Percentiles rank a stretch among this genome's conserved stretches.
These are phyloP conservation scores for Sebastes hubbsi DNA, from an alignment of 2,797 vertebrate genomes.

Conservation along the genomic window DNA sequence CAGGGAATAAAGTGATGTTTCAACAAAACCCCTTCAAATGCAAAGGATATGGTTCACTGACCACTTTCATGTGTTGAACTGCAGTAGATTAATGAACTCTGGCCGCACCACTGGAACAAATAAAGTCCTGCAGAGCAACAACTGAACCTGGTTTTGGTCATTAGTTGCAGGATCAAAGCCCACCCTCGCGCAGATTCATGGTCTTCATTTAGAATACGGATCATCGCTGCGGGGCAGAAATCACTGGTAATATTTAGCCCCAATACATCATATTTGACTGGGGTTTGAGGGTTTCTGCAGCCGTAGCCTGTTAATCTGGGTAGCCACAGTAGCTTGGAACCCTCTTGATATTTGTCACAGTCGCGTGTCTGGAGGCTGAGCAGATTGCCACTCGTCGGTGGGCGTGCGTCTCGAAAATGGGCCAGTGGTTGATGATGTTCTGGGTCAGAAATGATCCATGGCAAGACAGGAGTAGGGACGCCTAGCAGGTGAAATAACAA, in stretches of 20 bases:
- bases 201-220: conserved; percentile 49
- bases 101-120: conserved; percentile 33
- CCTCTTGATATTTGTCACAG: conserved; percentile 61
- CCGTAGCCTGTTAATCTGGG: conserved; percentile 56
- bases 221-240: conserved; percentile 30
- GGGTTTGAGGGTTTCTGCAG: conserved; percentile 53
- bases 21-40: conserved; percentile 18
- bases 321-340: conserved; percentile 70
- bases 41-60: conserved; percentile 26
- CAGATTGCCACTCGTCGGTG: conserved; percentile 52
- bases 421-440: conserved; percentile 29
- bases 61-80: conserved; percentile 31
- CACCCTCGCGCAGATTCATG: conserved; percentile 22
- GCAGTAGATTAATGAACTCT: conserved; percentile 36
- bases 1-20: background rate
- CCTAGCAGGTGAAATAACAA: conserved; percentile 62
- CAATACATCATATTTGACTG: conserved; percentile 62
- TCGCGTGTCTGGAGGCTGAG: conserved; percentile 68
- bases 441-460: conserved; percentile 32
- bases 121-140: conserved; percentile 4
- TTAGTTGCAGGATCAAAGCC: conserved; percentile 39
- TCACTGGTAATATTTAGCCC: conserved; percentile 46
- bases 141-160: conserved; percentile 37
- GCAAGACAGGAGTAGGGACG: conserved; percentile 17
- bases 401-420: conserved; percentile 61